Percentiles rank a stretch among this genome's conserved stretches.
Conservation (phyloP, 2,113 vertebrate genomes). For the Oryzias woworae region DNA sequence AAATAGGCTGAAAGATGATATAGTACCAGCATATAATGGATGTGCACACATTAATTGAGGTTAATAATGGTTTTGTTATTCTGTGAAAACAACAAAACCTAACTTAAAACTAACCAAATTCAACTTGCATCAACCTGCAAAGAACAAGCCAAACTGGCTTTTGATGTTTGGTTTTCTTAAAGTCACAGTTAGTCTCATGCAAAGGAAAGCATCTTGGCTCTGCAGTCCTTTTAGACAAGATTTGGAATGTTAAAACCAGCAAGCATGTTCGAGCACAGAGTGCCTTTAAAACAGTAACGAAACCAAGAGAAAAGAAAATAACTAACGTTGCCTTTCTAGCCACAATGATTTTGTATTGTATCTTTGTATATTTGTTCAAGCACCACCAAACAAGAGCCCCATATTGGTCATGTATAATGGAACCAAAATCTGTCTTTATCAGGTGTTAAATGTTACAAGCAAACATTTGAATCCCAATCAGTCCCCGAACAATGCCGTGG, state of each 20-base stretch:
- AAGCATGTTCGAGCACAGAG: too few relatives aligned
- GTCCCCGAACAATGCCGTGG: conserved; percentile 17
- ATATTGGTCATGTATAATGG: too few relatives aligned
- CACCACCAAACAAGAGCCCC: too few relatives aligned
- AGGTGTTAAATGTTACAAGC: conserved; percentile 5
- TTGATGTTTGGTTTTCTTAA: neutral
- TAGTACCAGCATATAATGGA: conserved; percentile 2
- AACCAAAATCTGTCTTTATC: neutral
- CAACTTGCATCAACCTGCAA: neutral
- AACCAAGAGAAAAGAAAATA: neutral
- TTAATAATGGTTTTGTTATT: conserved; percentile 3
- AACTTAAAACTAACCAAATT: neutral
- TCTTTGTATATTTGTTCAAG: neutral
- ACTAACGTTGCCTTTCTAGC: too few relatives aligned
- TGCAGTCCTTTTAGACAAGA: too few relatives aligned
- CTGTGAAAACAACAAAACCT: neutral
- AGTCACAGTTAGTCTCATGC: too few relatives aligned
- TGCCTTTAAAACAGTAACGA: neutral
- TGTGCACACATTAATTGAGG: conserved; percentile 14
- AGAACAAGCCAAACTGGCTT: conserved; percentile 15
- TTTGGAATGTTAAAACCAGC: neutral
- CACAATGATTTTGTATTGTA: too few relatives aligned
- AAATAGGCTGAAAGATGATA: conserved; percentile 38
- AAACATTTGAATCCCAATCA: conserved; percentile 19
- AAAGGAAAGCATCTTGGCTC: too few relatives aligned